Conservation (phyloP, 92 coral and sea anemone species). For the Nematostella vectensis region DNA sequence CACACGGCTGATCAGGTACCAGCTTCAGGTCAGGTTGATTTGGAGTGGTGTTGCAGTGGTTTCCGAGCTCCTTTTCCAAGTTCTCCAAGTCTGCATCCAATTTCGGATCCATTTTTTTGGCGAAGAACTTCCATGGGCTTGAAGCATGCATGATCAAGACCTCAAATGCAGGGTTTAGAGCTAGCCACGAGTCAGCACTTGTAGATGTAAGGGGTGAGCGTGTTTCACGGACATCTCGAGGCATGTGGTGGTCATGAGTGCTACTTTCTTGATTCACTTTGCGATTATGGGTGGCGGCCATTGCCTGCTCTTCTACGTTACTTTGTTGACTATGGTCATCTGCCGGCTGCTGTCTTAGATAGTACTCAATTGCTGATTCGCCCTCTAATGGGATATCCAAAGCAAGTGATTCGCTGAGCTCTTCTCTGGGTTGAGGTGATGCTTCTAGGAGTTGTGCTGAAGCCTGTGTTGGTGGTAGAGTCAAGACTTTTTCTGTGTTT, state of each 20-base stretch:
- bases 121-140: slow-evolving; percentile 41
- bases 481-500: neutral
- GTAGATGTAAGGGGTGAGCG: neutral
- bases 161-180: slow-evolving; percentile 21
- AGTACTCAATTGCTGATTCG: neutral
- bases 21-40: slow-evolving; percentile 6
- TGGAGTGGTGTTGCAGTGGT: slow-evolving; percentile 20
- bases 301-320: neutral
- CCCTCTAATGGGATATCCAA: neutral
- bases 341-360: neutral
- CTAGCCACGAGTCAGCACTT: neutral
- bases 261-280: neutral
- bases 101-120: slow-evolving; percentile 33
- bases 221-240: neutral
- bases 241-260: neutral
- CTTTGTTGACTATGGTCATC: neutral
- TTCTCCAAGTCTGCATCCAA: slow-evolving; percentile 29
- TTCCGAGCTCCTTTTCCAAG: slow-evolving; percentile 30
- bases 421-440: neutral
- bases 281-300: too few relatives aligned
- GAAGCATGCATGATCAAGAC: slow-evolving; percentile 35
- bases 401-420: neutral
- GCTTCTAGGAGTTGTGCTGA: neutral
- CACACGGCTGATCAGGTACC: slow-evolving; percentile 26
- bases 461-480: neutral